A percentile compares a stretch with the other conserved stretches of the same genome.
Evolutionary conservation across 53 echinoderm and acorn worm genomes (phyloP).

Genomic region (Pentamera pediparva): DNA sequence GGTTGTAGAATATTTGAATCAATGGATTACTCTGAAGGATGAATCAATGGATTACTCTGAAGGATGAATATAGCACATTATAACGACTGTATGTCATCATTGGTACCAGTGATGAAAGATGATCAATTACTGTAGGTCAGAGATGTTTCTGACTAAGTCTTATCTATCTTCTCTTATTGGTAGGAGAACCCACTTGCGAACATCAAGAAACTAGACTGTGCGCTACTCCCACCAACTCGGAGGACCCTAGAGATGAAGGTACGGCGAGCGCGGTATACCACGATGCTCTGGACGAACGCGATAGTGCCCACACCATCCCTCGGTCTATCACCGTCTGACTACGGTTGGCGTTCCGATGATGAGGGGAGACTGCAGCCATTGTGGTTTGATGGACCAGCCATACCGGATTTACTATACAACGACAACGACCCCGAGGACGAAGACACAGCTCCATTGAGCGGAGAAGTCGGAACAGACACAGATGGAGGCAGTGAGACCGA

Average conservation of each 20-base stretch:
- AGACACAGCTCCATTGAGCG: not conserved
- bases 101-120: too few relatives aligned
- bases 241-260: conserved; percentile 21
- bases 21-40: not conserved
- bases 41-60: too few relatives aligned
- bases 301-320: not conserved
- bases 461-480: not conserved
- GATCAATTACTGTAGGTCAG: too few relatives aligned
- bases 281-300: conserved; percentile 2
- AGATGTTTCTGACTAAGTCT: not conserved
- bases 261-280: not conserved
- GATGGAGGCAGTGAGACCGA: not conserved
- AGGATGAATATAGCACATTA: not conserved
- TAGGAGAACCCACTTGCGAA: conserved; percentile 48
- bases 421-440: not conserved
- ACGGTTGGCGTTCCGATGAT: not conserved
- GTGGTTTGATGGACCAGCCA: conserved; percentile 12
- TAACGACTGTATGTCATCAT: too few relatives aligned
- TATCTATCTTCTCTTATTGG: not conserved
- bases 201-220: conserved; percentile 48
- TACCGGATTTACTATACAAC: not conserved
- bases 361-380: not conserved
- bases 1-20: not conserved
- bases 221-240: conserved; percentile 44
- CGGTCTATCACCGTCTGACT: not conserved